Conservation (phyloP, 2,797 vertebrate species). For the Notamacropus eugenii region DNA sequence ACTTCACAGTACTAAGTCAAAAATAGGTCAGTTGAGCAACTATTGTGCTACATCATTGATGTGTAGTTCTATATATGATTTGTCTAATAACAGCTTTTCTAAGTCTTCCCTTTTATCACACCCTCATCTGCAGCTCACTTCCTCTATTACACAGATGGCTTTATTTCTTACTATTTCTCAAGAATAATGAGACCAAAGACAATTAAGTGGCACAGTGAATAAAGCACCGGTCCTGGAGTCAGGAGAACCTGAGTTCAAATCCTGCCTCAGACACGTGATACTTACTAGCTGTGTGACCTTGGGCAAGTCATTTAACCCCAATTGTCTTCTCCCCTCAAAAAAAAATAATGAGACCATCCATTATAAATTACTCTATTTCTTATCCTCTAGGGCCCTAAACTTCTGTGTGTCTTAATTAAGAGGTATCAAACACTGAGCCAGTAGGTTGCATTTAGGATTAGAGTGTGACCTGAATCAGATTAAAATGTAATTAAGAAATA, state of each 20-base stretch:
- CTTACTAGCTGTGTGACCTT: too few species aligned
- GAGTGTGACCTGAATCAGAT: neutral
- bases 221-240: too few species aligned
- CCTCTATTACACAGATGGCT: neutral
- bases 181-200: neutral
- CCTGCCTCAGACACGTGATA: too few species aligned
- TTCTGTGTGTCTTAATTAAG: neutral
- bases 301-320: too few species aligned
- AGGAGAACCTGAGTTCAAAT: too few species aligned
- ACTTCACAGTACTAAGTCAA: neutral
- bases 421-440: neutral
- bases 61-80: neutral
- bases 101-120: neutral
- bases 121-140: neutral
- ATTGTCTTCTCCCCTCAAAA: too few species aligned
- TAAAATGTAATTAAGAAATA: neutral
- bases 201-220: too few species aligned
- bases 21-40: neutral
- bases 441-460: neutral
- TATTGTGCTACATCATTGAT: neutral
- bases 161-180: neutral
- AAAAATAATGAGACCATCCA: neutral
- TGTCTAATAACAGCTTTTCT: neutral
- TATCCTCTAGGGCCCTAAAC: neutral
- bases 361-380: neutral